Evolutionary conservation across 2,888 invertebrate species (phyloP).

Genomic region (Tenthredo amoena): DNA sequence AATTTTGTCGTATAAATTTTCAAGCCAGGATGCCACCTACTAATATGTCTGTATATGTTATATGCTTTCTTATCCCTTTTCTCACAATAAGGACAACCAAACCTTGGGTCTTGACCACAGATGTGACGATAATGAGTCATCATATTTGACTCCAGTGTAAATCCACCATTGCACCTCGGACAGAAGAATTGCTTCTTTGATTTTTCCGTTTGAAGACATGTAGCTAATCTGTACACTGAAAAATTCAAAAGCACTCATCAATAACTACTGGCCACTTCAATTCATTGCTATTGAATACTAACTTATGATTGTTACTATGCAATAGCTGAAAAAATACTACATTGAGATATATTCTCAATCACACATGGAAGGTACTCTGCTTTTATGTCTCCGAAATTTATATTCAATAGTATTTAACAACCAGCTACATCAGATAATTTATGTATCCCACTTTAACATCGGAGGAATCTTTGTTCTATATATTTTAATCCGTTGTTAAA

Average conservation of each 20-base stretch:
- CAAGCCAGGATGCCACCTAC: slow-evolving; percentile 65
- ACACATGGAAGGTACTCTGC: neutral
- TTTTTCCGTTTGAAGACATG: slow-evolving; percentile 58
- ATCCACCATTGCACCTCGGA: slow-evolving; percentile 59
- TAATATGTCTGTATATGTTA: slow-evolving; percentile 70
- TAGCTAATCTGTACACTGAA: slow-evolving; percentile 15
- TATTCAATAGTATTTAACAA: neutral
- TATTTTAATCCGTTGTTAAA: neutral
- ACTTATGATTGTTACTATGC: neutral
- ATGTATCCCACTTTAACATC: neutral
- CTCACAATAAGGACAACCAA: slow-evolving; percentile 69
- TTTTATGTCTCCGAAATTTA: neutral
- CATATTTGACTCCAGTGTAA: slow-evolving; percentile 66
- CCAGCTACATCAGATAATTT: neutral
- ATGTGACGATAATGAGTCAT: slow-evolving; percentile 66
- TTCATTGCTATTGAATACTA: neutral
- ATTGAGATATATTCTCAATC: neutral
- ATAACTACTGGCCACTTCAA: neutral
- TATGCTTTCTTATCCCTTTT: slow-evolving; percentile 69
- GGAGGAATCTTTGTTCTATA: neutral
- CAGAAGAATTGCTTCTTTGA: slow-evolving; percentile 47
- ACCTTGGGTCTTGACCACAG: slow-evolving; percentile 70
- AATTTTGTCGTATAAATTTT: slow-evolving; percentile 63
- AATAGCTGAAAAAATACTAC: neutral
- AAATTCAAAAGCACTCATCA: slow-evolving; percentile 18